Conservation (phyloP, 53 echinoderm and acorn worm genomes). For the Antedon mediterranea region DNA sequence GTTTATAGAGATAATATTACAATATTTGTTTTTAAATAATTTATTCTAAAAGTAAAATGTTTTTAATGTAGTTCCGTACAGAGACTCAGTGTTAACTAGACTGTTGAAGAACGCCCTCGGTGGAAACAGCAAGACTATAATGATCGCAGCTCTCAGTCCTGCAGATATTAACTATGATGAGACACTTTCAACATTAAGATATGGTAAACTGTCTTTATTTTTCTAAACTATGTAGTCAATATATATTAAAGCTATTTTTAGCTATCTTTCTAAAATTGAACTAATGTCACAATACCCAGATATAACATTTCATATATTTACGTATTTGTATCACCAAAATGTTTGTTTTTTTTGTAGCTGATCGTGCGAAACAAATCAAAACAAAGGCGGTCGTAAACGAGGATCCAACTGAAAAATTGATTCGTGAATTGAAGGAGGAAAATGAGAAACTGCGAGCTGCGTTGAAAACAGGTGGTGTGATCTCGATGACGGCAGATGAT, state of each 20-base stretch:
- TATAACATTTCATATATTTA: too few relatives aligned
- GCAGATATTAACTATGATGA: constrained; percentile 98
- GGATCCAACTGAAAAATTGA: constrained; percentile 95
- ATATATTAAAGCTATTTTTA: too few relatives aligned
- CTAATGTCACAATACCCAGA: too few relatives aligned
- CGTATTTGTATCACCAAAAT: too few relatives aligned
- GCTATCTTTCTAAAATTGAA: too few relatives aligned
- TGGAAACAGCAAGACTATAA: constrained; percentile 97
- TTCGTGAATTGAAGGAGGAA: constrained; percentile 92
- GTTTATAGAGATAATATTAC: too few relatives aligned
- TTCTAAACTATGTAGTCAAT: too few relatives aligned
- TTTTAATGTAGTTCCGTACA: constrained; percentile 98
- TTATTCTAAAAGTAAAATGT: too few relatives aligned
- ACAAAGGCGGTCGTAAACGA: constrained; percentile 85
- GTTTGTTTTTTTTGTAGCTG: constrained; percentile 72
- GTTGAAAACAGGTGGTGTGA: constrained; percentile 72
- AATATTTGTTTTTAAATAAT: too few relatives aligned
- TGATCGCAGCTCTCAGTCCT: constrained; percentile 97
- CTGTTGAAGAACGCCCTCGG: constrained; percentile 96
- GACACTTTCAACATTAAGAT: constrained; percentile 88
- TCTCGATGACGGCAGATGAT: constrained; percentile 18
- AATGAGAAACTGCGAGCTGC: constrained; percentile 69
- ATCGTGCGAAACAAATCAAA: constrained; percentile 98
- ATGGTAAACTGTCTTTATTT: constrained; percentile 43
- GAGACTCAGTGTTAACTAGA: constrained; percentile 94